Base-by-base conservation (phyloP, 1,140 invertebrate genomes). In the Camponotus pennsylvanicus region DNA sequence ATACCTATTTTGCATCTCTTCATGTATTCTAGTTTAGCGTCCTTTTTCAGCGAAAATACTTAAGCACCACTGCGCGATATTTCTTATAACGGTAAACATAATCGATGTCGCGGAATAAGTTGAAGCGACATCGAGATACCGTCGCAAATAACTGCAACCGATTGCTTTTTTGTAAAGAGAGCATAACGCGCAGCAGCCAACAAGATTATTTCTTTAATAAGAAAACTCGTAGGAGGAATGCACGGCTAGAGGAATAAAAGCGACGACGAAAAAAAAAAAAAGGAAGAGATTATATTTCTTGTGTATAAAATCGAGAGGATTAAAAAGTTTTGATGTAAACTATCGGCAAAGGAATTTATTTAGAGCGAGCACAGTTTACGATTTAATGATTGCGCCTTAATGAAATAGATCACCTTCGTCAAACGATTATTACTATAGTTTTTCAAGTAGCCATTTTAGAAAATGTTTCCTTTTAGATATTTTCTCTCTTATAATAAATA, bases 171-270 rank as follows among this genome's bases (percentile, higher is more conserved):
- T 40, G 21, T 15, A 32, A 45, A 18, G 15, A 40, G 21, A 8
- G 49, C 77, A 40, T 80, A 79, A 52, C 61, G 45, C 64, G 45
- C n/a, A 52, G 49, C 63, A 67, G 49, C 45, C 78, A 64, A 66
- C 49, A 80, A 80, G 66, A 80, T 80, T 80, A 80, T 80, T 80
- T 80, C 78, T 59, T 42, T 70, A 59, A 80, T 80, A 80, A 80
- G 77, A 55, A 80, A 80, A 69, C 78, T 80, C 37, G 18, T 6
- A 9, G 49, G 27, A 40, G 63, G 55, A 69, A 70, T 9, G 40
- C 55, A 11, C 67, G 21, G 37, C 37, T 45, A 21, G 18, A 52
- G 7, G 55, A 37, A 73, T 73, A 61, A 49, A 59, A 45, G 55
- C 27, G 55, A 32, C 69, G 55, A 83, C 69, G 79, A 5, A 18